Evolutionary conservation across 30 jellyfish, hydroid and myxozoan species (phyloP).

Genomic region (Hydra vulgaris): DNA sequence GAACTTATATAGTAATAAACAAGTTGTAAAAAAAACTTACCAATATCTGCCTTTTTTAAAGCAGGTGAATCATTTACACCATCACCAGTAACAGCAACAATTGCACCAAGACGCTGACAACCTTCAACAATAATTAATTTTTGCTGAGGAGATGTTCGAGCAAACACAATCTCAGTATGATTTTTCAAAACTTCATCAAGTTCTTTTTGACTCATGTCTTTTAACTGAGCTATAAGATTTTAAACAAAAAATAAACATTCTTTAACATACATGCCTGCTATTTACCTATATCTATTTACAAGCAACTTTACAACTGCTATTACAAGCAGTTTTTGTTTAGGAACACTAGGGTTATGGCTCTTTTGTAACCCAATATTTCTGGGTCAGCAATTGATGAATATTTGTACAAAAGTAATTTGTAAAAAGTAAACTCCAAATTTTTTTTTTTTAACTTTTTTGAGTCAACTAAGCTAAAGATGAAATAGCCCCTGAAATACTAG

Average conservation of each 20-base stretch:
- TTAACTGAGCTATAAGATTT: slow-evolving; percentile 11
- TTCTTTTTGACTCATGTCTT: slow-evolving; percentile 57
- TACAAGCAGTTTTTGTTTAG: no score
- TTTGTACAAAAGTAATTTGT: no score
- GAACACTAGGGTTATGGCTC: no score
- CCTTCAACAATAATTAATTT: slow-evolving; percentile 96
- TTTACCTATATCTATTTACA: neutral
- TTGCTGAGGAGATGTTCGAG: slow-evolving; percentile 99
- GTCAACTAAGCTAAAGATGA: no score
- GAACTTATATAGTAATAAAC: no score
- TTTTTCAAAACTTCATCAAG: slow-evolving; percentile 58
- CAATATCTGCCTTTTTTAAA: slow-evolving; percentile 96
- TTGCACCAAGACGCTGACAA: slow-evolving; percentile 87
- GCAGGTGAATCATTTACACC: slow-evolving; percentile 99
- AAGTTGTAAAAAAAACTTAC: no score
- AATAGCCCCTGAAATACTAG: no score
- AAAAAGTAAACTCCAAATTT: no score
- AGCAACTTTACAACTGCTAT: no score
- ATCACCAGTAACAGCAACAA: slow-evolving; percentile 99
- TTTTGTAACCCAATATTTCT: no score
- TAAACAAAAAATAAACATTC: neutral
- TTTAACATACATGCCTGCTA: neutral
- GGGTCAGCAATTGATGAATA: no score
- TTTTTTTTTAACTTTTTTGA: no score
- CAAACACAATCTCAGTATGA: slow-evolving; percentile 94